These are phyloP conservation scores for Linurgus olivaceus DNA, from an alignment of 2,797 vertebrate species.

Conservation along the genomic window DNA sequence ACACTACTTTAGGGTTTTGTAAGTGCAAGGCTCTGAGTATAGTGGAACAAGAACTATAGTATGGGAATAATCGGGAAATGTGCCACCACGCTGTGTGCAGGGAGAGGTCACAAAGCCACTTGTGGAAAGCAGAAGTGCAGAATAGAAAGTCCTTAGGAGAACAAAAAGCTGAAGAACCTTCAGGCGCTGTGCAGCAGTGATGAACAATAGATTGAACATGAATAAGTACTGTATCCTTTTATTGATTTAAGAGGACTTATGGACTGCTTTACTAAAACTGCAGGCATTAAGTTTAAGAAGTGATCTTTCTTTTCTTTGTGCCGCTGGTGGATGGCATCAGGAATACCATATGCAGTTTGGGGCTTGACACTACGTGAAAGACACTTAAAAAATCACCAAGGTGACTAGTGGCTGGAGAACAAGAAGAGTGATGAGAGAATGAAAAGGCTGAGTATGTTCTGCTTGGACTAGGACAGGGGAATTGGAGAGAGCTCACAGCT, in stretches of 20 bases:
- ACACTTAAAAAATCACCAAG: background rate
- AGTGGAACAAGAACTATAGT: background rate
- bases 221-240: background rate
- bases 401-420: background rate
- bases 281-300: background rate
- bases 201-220: background rate
- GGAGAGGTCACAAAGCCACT: background rate
- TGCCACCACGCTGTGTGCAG: background rate
- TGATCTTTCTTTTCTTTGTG: background rate
- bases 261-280: background rate
- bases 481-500: background rate
- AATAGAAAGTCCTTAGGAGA: background rate
- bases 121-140: background rate
- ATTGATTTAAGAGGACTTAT: background rate
- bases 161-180: background rate
- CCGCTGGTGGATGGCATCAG: background rate
- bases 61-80: background rate
- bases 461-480: background rate
- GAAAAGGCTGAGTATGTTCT: background rate
- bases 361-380: background rate
- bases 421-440: background rate
- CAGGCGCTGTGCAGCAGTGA: background rate
- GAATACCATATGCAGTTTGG: background rate
- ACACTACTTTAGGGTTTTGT: background rate
- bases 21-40: background rate